These are phyloP conservation scores for Samia ricini DNA, from an alignment of 1,140 invertebrate genomes.

Conservation along the genomic window DNA sequence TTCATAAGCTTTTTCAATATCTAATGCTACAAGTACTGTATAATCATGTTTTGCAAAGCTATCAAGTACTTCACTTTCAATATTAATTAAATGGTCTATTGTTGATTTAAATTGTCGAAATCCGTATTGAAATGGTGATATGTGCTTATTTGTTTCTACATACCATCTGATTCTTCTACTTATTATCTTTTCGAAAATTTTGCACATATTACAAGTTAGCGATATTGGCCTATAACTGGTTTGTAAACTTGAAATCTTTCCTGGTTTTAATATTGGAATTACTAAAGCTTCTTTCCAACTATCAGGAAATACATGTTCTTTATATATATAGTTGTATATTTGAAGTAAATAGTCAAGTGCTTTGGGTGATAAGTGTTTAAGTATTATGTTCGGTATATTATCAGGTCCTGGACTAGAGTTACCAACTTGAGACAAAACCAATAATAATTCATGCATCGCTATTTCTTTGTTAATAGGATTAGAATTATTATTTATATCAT, in stretches of 20 bases:
- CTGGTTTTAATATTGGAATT: slow-evolving; percentile 28
- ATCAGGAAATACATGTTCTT: background rate
- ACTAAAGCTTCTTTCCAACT: slow-evolving; percentile 10
- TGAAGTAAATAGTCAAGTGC: slow-evolving; percentile 24
- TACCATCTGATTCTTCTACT: slow-evolving; percentile 5
- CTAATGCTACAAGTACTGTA: no score
- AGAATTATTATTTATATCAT: slow-evolving; percentile 17
- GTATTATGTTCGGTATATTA: slow-evolving; percentile 28
- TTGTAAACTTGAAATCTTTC: slow-evolving; percentile 19
- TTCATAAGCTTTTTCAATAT: no score
- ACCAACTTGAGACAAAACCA: slow-evolving; percentile 13
- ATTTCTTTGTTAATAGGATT: slow-evolving; percentile 26
- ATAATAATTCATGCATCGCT: slow-evolving; percentile 17
- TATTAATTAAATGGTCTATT: slow-evolving; percentile 21
- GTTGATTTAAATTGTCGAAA: slow-evolving; percentile 24
- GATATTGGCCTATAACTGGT: slow-evolving; percentile 32
- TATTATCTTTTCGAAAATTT: slow-evolving; percentile 34
- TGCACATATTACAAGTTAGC: slow-evolving; percentile 30
- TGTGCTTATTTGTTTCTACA: slow-evolving; percentile 14
- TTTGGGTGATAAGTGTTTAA: slow-evolving; percentile 21
- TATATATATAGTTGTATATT: slow-evolving; percentile 25
- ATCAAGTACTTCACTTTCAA: slow-evolving; percentile 23
- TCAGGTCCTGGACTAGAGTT: slow-evolving; percentile 29
- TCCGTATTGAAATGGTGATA: slow-evolving; percentile 24
- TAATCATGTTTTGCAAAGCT: slow-evolving; percentile 23